Conservation (phyloP, 2,888 invertebrate species). For the Entomobrya proxima region DNA sequence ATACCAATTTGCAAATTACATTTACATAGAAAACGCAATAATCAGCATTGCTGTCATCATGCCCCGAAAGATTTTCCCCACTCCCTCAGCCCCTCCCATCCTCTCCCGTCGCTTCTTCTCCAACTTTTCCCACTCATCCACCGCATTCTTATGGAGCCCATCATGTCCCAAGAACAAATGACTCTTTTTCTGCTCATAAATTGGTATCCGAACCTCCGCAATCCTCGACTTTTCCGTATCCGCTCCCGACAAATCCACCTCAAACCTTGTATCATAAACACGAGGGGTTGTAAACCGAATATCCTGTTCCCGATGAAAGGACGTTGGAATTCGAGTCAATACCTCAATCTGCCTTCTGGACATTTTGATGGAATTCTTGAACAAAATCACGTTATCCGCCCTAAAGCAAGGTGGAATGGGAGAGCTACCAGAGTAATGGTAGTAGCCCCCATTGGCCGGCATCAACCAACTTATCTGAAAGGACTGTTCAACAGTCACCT, state of each 20-base stretch:
- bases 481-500: neutral
- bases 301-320: neutral
- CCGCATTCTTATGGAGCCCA: constrained; percentile 46
- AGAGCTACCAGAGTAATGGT: constrained; percentile 47
- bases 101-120: too few relatives aligned
- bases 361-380: constrained; percentile 30
- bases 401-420: too few relatives aligned
- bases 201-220: neutral
- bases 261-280: neutral
- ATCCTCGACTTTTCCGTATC: neutral
- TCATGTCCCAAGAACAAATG: constrained; percentile 53
- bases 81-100: too few relatives aligned
- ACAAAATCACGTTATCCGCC: constrained; percentile 33
- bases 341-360: neutral
- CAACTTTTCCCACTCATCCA: constrained; percentile 3
- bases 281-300: neutral
- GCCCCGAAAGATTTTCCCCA: too few relatives aligned
- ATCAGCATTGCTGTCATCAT: too few relatives aligned
- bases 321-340: constrained; percentile 14
- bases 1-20: too few relatives aligned
- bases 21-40: too few relatives aligned
- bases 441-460: constrained; percentile 42
- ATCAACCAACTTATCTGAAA: constrained; percentile 60
- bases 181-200: constrained; percentile 24
- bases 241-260: neutral